These are phyloP conservation scores for Tridacna crocea DNA, from an alignment of 2,888 invertebrate genomes.

Conservation along the genomic window DNA sequence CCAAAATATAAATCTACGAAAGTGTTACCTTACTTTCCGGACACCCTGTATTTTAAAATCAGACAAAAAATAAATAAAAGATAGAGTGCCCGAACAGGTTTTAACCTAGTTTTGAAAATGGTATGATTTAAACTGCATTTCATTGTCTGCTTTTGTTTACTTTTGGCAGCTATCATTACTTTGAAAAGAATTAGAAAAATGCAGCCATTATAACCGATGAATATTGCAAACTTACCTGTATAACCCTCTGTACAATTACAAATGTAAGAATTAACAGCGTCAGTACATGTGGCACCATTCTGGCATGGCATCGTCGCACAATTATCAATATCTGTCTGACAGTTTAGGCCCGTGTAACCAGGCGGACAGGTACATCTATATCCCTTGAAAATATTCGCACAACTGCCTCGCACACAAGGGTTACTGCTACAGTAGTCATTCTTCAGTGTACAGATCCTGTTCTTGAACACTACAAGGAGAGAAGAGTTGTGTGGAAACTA, in stretches of 20 bases:
- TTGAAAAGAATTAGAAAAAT: too few species aligned
- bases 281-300: constrained; percentile 55
- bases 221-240: constrained; percentile 87
- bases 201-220: too few species aligned
- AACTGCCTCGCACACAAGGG: constrained; percentile 64
- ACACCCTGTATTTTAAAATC: too few species aligned
- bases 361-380: constrained; percentile 66
- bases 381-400: constrained; percentile 42
- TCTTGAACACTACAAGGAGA: constrained; percentile 60
- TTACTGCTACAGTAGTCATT: constrained; percentile 55
- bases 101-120: too few species aligned
- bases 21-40: too few species aligned
- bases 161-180: too few species aligned
- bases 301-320: constrained; percentile 52
- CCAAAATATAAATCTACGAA: too few species aligned
- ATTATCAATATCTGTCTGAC: constrained; percentile 85
- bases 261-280: constrained; percentile 90
- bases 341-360: constrained; percentile 70
- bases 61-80: too few species aligned
- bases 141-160: too few species aligned
- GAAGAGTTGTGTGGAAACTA: neutral
- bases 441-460: constrained; percentile 51
- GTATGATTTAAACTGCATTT: too few species aligned
- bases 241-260: constrained; percentile 94
- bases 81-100: too few species aligned